phyloP scores from a whole-genome alignment of 2,888 invertebrate genomes.

The Luperina nickerlii region DNA sequence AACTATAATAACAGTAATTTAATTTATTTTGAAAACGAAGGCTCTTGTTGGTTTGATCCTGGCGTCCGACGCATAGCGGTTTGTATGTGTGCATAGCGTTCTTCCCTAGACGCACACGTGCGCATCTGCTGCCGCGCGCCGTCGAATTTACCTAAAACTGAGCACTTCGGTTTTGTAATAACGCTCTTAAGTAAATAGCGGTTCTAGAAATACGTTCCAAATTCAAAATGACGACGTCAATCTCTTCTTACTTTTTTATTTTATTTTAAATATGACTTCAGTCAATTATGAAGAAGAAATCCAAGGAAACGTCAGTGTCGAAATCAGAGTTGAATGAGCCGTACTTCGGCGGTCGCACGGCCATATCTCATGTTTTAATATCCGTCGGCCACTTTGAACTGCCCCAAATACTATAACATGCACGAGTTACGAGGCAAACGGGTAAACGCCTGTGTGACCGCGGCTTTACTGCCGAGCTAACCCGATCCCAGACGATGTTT shows the following conservation, averaged over 20 bases:
- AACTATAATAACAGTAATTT: too few species aligned
- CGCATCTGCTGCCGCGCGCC: too few species aligned
- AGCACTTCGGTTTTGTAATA: too few species aligned
- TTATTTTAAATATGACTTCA: constrained; percentile 62
- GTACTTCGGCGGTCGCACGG: constrained; percentile 81
- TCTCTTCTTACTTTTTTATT: constrained; percentile 52
- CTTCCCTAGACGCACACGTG: too few species aligned
- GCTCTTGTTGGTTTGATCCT: too few species aligned
- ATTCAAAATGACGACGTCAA: constrained; percentile 50
- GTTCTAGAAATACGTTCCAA: constrained; percentile 29
- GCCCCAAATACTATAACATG: constrained; percentile 88
- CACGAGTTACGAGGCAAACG: constrained; percentile 84
- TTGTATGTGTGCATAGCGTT: too few species aligned
- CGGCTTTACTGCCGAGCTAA: constrained; percentile 75
- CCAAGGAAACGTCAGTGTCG: constrained; percentile 74
- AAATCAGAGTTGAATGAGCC: constrained; percentile 83
- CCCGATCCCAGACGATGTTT: constrained; percentile 73
- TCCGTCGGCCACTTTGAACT: constrained; percentile 87
- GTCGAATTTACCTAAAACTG: too few species aligned
- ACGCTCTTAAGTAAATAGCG: too few species aligned
- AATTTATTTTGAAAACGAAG: too few species aligned
- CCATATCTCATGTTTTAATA: constrained; percentile 88
- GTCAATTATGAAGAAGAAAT: constrained; percentile 74
- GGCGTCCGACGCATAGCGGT: too few species aligned
- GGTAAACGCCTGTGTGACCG: constrained; percentile 79